Base-by-base conservation (phyloP, 2,113 vertebrate species). In the Axis porcinus region DNA sequence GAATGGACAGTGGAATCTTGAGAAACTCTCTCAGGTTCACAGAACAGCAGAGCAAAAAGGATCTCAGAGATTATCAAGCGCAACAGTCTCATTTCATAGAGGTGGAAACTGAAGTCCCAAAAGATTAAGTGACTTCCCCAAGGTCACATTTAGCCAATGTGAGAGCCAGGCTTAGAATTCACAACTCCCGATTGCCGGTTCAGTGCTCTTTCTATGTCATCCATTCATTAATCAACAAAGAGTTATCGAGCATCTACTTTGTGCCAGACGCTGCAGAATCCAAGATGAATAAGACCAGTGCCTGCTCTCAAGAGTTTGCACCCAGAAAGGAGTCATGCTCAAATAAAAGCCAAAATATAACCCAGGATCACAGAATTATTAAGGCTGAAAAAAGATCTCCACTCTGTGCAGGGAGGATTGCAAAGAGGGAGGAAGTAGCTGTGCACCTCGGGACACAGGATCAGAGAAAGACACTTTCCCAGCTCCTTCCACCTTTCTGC, bases 131-230 rank as follows among this genome's bases (percentile, higher is more conserved):
- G 19, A 60, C 36, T 90, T 79, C 86, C 45, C 85, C 54, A 79
- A 94, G 62, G 87, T 97, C 86, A 93, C 40, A 52, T 84, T 97
- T 94, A 93, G 78, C 86, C 84, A 57, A 70, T 45, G 25, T 57
- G 83, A 96, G 50, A 93, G 60, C 55, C 79, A 62, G 55, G 9
- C 93, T 95, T 58, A 57, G 70, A 86, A 83, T 83, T 91, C 12
- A 60, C 36, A 86, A 62, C 67, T 94, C 81, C 40, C 7, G 36
- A 82, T 45, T 95, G 30, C 62, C 54, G 23, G 14, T 43, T 67
- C 81, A 40, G 81, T 47, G 64, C 4, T 74, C n/a, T n/a, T n/a
- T n/a, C 60, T 50, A 21, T 15, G 62, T 47, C 47, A 58, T 45
- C 60, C 84, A 95, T 79, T 87, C 50, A 55, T 86, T 84, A 57